Percentiles rank a stretch among this genome's conserved stretches.
These are phyloP conservation scores for Steromphala cineraria DNA, from an alignment of 2,888 invertebrate genomes.

Conservation along the genomic window DNA sequence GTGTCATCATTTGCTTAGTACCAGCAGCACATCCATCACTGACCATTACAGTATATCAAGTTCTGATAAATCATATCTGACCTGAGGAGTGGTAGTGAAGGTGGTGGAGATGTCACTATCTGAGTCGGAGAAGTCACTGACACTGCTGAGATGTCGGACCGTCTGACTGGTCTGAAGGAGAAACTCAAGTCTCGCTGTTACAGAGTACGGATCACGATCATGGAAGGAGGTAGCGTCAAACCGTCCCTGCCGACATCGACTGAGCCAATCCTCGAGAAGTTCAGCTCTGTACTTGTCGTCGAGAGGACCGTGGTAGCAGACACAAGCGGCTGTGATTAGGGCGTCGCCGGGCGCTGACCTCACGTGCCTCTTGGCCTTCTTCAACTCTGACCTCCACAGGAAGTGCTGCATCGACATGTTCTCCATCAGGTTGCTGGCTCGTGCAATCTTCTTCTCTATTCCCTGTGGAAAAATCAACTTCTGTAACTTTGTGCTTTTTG, in stretches of 20 bases:
- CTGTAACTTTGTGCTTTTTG: background rate
- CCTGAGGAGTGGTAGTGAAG: background rate
- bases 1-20: too few relatives aligned
- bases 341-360: constrained; percentile 70
- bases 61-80: too few relatives aligned
- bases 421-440: constrained; percentile 70
- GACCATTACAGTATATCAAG: too few relatives aligned
- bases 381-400: constrained; percentile 69
- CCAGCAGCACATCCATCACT: too few relatives aligned
- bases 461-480: constrained; percentile 48
- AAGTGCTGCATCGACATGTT: constrained; percentile 72
- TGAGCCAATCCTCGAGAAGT: constrained; percentile 69
- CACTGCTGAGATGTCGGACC: background rate
- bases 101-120: background rate
- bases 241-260: constrained; percentile 60
- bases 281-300: constrained; percentile 65
- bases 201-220: constrained; percentile 35
- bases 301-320: constrained; percentile 72
- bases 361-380: constrained; percentile 62
- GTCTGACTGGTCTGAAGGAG: constrained; percentile 24
- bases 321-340: constrained; percentile 69
- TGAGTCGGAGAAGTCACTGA: background rate
- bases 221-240: constrained; percentile 34
- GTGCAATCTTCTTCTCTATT: constrained; percentile 67
- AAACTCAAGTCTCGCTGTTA: constrained; percentile 32